These are phyloP conservation scores for Octopus sinensis DNA, from an alignment of 1,140 invertebrate species.

Conservation along the genomic window DNA sequence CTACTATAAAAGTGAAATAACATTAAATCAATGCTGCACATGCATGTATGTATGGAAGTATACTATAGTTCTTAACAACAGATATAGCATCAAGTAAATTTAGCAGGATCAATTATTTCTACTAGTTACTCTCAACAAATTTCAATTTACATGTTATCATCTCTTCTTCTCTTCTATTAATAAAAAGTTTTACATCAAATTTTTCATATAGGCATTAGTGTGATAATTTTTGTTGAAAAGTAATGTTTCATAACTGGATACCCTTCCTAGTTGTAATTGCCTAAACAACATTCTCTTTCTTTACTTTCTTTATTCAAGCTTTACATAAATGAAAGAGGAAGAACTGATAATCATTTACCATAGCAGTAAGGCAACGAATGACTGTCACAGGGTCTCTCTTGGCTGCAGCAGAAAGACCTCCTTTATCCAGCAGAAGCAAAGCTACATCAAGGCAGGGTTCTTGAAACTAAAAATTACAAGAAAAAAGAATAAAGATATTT, in stretches of 20 bases:
- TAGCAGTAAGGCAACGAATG: conserved; percentile 32
- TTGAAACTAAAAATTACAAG: conserved; percentile 35
- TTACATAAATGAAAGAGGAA: conserved; percentile 17
- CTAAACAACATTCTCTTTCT: neutral
- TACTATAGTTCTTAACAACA: too few relatives aligned
- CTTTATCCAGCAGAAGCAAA: conserved; percentile 32
- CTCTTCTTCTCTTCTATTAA: neutral
- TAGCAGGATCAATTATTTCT: too few relatives aligned
- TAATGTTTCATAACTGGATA: neutral
- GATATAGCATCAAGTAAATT: too few relatives aligned
- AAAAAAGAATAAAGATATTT: neutral
- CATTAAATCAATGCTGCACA: too few relatives aligned
- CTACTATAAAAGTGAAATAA: too few relatives aligned
- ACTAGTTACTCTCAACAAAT: too few relatives aligned
- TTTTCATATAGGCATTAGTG: neutral
- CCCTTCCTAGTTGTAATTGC: neutral
- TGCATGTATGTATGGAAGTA: too few relatives aligned
- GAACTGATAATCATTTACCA: conserved; percentile 26
- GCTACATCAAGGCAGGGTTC: conserved; percentile 37
- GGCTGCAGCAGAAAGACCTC: conserved; percentile 29
- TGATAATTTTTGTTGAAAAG: neutral
- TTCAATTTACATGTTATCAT: too few relatives aligned
- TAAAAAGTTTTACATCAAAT: neutral
- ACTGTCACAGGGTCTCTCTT: conserved; percentile 29
- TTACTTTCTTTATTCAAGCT: neutral